phyloP scores from a whole-genome alignment of 1,140 invertebrate genomes.

The Pogonomyrmex barbatus region DNA sequence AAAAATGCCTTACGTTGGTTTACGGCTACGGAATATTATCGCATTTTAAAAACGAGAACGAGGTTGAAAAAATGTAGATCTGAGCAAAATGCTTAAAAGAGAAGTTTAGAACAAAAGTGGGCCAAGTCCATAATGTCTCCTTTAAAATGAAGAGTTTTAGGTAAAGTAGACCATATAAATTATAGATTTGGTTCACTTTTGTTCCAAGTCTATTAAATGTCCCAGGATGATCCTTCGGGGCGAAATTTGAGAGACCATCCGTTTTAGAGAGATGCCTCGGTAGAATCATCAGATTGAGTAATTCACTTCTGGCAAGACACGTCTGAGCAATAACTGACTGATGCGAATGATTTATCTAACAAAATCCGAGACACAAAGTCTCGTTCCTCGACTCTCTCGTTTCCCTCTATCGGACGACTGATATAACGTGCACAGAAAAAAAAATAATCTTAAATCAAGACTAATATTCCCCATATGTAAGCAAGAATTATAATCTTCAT shows the following conservation, averaged over 20 bases:
- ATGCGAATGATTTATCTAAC: not conserved
- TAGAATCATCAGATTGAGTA: not conserved
- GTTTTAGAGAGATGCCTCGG: not conserved
- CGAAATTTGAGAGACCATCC: not conserved
- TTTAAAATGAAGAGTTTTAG: constrained; percentile 21
- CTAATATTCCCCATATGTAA: no score
- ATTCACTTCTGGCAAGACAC: not conserved
- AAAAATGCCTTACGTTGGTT: not conserved
- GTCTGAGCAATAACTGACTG: not conserved
- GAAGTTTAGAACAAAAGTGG: constrained; percentile 14
- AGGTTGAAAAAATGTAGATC: not conserved
- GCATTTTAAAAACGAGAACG: not conserved
- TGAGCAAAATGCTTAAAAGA: not conserved
- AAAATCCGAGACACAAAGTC: not conserved
- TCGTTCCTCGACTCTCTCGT: not conserved
- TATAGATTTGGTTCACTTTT: constrained; percentile 33
- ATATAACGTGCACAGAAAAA: no score
- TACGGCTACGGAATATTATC: not conserved
- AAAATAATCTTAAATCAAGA: no score
- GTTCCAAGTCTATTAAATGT: constrained; percentile 13
- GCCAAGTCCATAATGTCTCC: constrained; percentile 7
- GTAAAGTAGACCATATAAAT: constrained; percentile 44
- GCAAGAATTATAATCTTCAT: no score
- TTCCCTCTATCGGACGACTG: not conserved
- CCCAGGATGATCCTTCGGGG: constrained; percentile 3